Conservation (phyloP, 2,113 vertebrate genomes). For the Rhizomys pruinosus region DNA sequence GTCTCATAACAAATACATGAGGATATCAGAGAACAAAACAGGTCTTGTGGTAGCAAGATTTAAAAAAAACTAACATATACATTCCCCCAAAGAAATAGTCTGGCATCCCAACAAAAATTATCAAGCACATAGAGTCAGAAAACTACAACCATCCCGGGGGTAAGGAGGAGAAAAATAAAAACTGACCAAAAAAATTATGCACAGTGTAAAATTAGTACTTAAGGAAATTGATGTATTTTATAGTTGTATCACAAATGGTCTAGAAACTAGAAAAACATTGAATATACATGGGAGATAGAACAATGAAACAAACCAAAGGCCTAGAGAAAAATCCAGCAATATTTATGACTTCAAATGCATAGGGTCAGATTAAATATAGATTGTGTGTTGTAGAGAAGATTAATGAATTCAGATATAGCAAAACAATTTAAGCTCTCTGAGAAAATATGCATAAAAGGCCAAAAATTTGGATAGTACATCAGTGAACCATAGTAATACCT, state of each 20-base stretch:
- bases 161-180: background rate
- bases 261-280: background rate
- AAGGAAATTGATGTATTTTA: background rate
- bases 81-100: background rate
- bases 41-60: background rate
- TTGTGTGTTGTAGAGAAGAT: background rate
- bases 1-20: background rate
- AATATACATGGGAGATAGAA: background rate
- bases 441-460: background rate
- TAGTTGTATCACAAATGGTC: background rate
- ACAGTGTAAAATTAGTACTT: background rate
- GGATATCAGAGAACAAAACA: background rate
- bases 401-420: background rate
- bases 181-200: background rate
- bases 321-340: background rate
- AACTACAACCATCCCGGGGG: background rate
- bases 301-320: background rate
- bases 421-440: background rate
- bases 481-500: background rate
- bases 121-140: background rate
- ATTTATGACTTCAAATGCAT: background rate
- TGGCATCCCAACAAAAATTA: background rate
- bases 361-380: background rate
- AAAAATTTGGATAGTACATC: background rate
- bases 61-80: constrained; percentile 1